A percentile compares a stretch with the other conserved stretches of the same genome.
Conservation (phyloP, 2,113 vertebrate species). For the Rhizomys pruinosus region DNA sequence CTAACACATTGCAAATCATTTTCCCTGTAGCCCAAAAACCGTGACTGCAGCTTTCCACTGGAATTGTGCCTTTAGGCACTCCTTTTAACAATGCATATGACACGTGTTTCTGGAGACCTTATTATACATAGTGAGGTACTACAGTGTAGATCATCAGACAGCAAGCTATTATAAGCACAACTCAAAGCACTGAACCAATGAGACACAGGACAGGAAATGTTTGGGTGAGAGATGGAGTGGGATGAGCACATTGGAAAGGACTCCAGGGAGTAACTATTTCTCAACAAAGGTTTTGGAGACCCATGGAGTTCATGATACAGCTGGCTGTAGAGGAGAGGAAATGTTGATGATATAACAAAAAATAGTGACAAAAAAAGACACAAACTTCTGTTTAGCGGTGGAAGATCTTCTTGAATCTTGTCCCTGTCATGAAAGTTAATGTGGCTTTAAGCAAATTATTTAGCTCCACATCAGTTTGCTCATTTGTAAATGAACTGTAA, state of each 20-base stretch:
- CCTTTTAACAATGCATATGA: not conserved
- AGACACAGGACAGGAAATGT: not conserved
- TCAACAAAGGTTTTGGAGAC: not conserved
- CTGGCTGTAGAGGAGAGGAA: not conserved
- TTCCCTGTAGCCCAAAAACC: not conserved
- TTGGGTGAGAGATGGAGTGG: not conserved
- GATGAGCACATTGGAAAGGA: not conserved
- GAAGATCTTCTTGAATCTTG: conserved; percentile 14
- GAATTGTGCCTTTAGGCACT: not conserved
- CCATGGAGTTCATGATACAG: not conserved
- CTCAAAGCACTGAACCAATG: not conserved
- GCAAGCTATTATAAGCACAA: not conserved
- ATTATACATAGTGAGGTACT: not conserved
- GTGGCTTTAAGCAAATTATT: not conserved
- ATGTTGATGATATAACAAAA: not conserved
- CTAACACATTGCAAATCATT: not conserved
- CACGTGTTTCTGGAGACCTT: not conserved
- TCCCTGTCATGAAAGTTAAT: not conserved
- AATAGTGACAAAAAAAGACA: conserved; percentile 6
- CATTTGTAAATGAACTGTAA: not conserved
- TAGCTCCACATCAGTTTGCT: not conserved
- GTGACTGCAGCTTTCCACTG: not conserved
- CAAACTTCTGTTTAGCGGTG: not conserved
- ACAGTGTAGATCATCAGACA: not conserved
- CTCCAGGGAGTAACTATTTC: not conserved